phyloP scores from a whole-genome alignment of 2,888 invertebrate genomes.

The Caenorhabditis doughertyi region DNA sequence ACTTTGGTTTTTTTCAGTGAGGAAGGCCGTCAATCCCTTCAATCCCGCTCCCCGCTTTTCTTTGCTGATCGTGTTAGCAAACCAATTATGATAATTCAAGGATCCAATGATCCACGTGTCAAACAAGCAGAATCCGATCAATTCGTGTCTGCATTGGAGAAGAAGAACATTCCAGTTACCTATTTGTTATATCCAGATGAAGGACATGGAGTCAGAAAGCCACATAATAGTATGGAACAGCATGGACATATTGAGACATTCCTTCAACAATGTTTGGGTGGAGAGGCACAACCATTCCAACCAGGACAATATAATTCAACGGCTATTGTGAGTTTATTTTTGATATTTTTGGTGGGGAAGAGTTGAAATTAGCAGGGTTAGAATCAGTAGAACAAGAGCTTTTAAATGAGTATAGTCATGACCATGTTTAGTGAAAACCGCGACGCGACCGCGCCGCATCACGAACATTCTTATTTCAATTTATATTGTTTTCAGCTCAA shows the following conservation, averaged over 20 bases:
- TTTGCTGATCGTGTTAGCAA: conserved; percentile 80
- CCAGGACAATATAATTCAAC: conserved; percentile 81
- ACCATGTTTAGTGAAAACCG: not conserved
- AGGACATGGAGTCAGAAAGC: conserved; percentile 80
- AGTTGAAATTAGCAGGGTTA: not conserved
- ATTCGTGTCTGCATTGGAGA: conserved; percentile 79
- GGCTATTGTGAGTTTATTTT: conserved; percentile 74
- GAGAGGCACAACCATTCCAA: conserved; percentile 77
- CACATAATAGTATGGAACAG: conserved; percentile 75
- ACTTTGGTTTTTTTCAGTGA: conserved; percentile 44
- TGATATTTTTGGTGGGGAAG: not conserved
- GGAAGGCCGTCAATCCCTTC: conserved; percentile 77
- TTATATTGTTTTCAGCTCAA: conserved; percentile 49
- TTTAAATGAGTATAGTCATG: not conserved
- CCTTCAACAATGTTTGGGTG: conserved; percentile 78
- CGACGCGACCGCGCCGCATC: not conserved
- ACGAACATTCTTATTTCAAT: not conserved
- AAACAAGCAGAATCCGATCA: conserved; percentile 81
- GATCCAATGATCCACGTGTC: conserved; percentile 82
- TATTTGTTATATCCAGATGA: conserved; percentile 82
- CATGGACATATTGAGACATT: conserved; percentile 81
- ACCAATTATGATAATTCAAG: conserved; percentile 82
- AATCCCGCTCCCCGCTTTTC: conserved; percentile 80
- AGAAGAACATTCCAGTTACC: conserved; percentile 80
- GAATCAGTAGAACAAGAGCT: not conserved